Percentiles rank a stretch among this genome's conserved stretches.
These are phyloP conservation scores for Chlamydotis undulata DNA, from an alignment of 2,113 vertebrate species.

Conservation along the genomic window DNA sequence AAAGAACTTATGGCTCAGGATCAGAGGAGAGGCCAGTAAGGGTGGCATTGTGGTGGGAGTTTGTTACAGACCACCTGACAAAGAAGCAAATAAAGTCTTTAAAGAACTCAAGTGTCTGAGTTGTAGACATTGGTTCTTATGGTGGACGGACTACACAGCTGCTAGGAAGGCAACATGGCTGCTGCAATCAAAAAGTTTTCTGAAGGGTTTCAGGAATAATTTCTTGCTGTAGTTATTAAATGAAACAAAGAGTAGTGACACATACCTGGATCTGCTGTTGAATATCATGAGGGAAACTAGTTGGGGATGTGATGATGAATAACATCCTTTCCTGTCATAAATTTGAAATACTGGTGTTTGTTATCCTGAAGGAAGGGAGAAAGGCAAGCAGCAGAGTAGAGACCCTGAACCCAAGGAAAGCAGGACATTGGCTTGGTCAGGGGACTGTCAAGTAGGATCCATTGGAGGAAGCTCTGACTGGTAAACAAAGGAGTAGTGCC, in stretches of 20 bases:
- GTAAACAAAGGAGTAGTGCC: neutral
- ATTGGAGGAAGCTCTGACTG: neutral
- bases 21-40: neutral
- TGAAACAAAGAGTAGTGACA: neutral
- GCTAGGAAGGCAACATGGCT: neutral
- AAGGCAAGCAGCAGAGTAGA: neutral
- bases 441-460: neutral
- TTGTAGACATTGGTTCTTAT: neutral
- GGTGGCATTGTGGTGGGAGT: neutral
- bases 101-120: neutral
- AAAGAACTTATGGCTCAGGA: neutral
- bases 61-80: neutral
- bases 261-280: neutral
- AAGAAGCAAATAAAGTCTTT: neutral
- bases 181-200: neutral
- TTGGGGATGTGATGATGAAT: neutral
- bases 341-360: neutral
- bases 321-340: neutral
- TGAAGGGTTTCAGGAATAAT: neutral
- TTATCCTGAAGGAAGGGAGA: neutral
- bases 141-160: neutral
- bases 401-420: neutral
- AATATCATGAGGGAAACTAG: neutral
- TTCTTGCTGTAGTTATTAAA: neutral
- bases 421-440: neutral